Base-by-base conservation (phyloP, 1,140 invertebrate genomes). In the Potamilus streckersoni region DNA sequence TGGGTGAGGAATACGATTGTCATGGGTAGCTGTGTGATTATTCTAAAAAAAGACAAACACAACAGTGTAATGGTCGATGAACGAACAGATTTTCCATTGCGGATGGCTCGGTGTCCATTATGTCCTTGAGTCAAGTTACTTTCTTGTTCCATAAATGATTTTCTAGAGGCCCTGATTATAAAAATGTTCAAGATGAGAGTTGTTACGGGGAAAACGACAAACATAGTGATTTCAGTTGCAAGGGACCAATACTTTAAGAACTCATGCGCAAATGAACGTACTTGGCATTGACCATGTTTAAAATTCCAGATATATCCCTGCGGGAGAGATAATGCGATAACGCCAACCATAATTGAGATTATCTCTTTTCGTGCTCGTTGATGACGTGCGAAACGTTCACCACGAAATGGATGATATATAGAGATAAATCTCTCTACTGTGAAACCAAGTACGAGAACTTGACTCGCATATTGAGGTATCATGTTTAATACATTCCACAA, bases 391-490 rank as follows among this genome's bases (percentile, higher is more conserved):
- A 83, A 79, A 23, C 78, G 67, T 71, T 82, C 80, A 60, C 78
- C 79, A 73, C 93, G 92, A 23, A 98, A 91, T 1, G 96, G 97
- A 89, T 97, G 95, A 86, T 96, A 98, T 1, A 99, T 97, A 0
- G 97, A 96, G 58, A 98, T 94, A 90, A 96, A 98, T 63, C 97
- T 92, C 90, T 99, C 97, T 79, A 98, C 91, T 0, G 97, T 98
- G 58, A 98, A 97, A 8, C 95, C 96, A 17, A 88, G 80, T 19
- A 89, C 87, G 0, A 89, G 82, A 15, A 84, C 65, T 3, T 86
- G 80, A 27, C 83, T 86, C 14, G 77, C 70, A 57, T 84, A 84
- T 62, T 84, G 80, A 38, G 80, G 72, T n/a, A 74, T 69, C 72
- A 85, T 76, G 55, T 82, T 71, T 2, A 85, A 63, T 6, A 81